Conservation (phyloP, 2,797 vertebrate species). For the Tamandua tetradactyla region DNA sequence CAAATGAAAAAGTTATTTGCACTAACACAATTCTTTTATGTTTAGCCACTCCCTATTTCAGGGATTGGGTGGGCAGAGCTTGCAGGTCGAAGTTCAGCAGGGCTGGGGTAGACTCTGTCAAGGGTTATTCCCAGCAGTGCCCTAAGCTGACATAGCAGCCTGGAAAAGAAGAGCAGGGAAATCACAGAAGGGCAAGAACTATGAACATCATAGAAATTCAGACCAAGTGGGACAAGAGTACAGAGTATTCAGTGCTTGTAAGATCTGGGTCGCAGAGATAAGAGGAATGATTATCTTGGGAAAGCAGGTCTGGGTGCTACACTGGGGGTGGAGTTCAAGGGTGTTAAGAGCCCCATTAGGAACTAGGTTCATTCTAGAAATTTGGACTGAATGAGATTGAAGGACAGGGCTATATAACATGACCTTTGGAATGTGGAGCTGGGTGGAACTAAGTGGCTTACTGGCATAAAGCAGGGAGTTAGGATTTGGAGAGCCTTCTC, state of each 20-base stretch:
- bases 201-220: background rate
- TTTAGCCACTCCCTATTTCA: background rate
- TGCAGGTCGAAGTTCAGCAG: background rate
- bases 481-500: background rate
- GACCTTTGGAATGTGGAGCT: background rate
- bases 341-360: background rate
- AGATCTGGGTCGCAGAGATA: background rate
- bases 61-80: background rate
- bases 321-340: background rate
- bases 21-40: background rate
- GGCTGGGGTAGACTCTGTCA: background rate
- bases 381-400: background rate
- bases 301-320: too few relatives aligned
- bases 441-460: background rate
- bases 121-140: background rate
- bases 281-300: background rate
- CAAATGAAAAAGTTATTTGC: background rate
- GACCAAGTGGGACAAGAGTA: background rate
- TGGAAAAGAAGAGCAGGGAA: background rate
- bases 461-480: background rate
- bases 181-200: background rate
- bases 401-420: background rate
- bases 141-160: background rate
- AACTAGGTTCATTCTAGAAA: background rate
- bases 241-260: background rate